Evolutionary conservation across 2,888 invertebrate genomes (phyloP).

Genomic region (Cinara cedri): DNA sequence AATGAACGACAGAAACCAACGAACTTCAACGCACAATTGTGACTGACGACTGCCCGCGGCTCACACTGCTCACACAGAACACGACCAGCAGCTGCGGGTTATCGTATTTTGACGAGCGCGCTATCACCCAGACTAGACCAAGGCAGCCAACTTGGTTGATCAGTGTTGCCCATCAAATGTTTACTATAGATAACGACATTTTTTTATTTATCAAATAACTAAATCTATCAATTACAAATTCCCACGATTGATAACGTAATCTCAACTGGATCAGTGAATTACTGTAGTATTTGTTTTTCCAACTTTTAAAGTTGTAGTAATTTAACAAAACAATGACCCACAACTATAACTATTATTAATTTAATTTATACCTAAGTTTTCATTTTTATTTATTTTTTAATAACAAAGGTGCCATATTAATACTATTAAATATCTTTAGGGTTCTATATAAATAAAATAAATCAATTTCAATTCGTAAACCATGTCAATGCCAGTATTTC

Average conservation of each 20-base stretch:
- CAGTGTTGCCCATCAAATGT: constrained; percentile 4
- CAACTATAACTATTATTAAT: neutral
- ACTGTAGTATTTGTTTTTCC: too few species aligned
- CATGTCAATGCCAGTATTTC: constrained; percentile 51
- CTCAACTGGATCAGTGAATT: too few species aligned
- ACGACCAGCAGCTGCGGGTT: constrained; percentile 7
- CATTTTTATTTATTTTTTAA: neutral
- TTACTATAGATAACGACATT: neutral
- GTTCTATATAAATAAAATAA: too few species aligned
- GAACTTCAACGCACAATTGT: neutral
- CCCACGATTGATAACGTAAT: too few species aligned
- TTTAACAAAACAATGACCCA: too few species aligned
- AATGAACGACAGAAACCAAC: neutral
- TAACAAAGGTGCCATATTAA: too few species aligned
- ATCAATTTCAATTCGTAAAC: neutral
- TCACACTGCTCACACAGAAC: too few species aligned
- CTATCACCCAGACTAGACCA: constrained; percentile 9
- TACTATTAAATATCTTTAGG: neutral
- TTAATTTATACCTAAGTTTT: neutral
- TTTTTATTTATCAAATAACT: neutral
- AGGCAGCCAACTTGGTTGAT: neutral
- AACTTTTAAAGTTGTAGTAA: too few species aligned
- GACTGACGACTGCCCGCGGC: constrained; percentile 48
- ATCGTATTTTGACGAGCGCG: constrained; percentile 20
- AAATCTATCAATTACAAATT: too few species aligned